Evolutionary conservation across 2,113 vertebrate genomes (phyloP), one percentile per base, ranked within the genome.

Genomic region (Gallinago media): DNA sequence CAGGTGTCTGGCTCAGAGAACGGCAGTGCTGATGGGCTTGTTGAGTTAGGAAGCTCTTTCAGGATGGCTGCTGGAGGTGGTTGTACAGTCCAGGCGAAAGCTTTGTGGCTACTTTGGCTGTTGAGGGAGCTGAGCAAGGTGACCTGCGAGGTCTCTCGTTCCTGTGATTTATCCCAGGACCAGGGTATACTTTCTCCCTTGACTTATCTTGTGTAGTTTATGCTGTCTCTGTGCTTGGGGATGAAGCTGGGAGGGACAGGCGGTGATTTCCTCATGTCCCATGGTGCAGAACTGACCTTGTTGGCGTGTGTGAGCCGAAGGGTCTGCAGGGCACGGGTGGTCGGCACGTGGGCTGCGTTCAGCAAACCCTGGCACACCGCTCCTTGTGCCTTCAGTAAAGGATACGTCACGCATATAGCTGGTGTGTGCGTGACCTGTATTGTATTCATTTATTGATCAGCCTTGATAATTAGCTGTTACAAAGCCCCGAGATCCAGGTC

Each of bases 31-130:
- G 23, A 2, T 25, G 58, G 84, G 70, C 89, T 89, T 67, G 77
- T 78, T 94, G 81, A 49, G 67, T 27, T 67, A 75, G 75, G 62
- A 68, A 81, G 86, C 61, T 72, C 61, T 74, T 54, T 59, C 61
- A 56, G 89, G 83, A 15, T 1, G 38, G 77, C 72, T 67, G 84
- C 80, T 63, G 84, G 23, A 67, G 52, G 50, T 38, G 15, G 50
- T 1, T 1, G 8, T n/a, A 15, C 21, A 0, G 1, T 22, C 0
- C 9, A 86, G 73, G 55, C 0, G 2, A 58, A 63, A 76, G 14
- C 54, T 46, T 32, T 19, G 70, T 0, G 0, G n/a, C 8, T 9
- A 18, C 52, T 1, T 59, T 0, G 4, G 71, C 36, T 22, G 34
- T 3, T 0, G 0, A 58, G 56, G 82, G 27, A 85, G 55, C 83